phyloP scores from a whole-genome alignment of 2,888 invertebrate species.

The Phytoseiulus persimilis region DNA sequence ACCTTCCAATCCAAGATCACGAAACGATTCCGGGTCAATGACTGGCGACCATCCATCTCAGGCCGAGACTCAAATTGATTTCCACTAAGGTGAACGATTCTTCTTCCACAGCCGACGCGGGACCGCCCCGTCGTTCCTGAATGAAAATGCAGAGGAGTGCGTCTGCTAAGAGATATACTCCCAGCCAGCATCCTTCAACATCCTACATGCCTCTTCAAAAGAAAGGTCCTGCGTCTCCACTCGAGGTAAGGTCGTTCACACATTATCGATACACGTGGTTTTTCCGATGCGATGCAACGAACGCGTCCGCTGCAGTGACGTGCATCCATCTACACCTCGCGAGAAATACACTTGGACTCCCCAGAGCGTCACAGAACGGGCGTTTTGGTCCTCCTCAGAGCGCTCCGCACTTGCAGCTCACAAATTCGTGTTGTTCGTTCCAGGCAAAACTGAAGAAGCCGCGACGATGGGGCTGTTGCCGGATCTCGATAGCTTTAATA shows the following conservation, averaged over 20 bases:
- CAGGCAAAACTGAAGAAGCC: slow-evolving; percentile 27
- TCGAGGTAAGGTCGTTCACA: slow-evolving; percentile 7
- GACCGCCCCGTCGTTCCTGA: not conserved
- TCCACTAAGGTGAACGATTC: not conserved
- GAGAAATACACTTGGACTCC: too few species aligned
- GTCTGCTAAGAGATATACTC: not conserved
- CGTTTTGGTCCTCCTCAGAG: too few species aligned
- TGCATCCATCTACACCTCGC: too few species aligned
- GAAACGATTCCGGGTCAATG: too few species aligned
- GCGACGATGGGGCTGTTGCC: slow-evolving; percentile 28
- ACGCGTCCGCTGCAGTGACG: not conserved
- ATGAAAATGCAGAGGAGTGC: not conserved
- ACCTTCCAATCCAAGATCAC: too few species aligned
- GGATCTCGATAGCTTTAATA: slow-evolving; percentile 22
- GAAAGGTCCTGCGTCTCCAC: slow-evolving; percentile 15
- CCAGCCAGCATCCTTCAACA: not conserved
- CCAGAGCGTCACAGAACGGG: too few species aligned
- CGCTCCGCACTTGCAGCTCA: not conserved
- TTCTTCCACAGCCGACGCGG: not conserved
- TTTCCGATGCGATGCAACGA: too few species aligned
- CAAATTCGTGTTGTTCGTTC: not conserved
- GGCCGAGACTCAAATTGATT: not conserved
- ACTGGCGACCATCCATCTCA: not conserved
- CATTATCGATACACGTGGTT: not conserved
- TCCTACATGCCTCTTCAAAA: slow-evolving; percentile 33